Evolutionary conservation across 2,888 invertebrate species (phyloP).

Genomic region (Ichneumon xanthorius): DNA sequence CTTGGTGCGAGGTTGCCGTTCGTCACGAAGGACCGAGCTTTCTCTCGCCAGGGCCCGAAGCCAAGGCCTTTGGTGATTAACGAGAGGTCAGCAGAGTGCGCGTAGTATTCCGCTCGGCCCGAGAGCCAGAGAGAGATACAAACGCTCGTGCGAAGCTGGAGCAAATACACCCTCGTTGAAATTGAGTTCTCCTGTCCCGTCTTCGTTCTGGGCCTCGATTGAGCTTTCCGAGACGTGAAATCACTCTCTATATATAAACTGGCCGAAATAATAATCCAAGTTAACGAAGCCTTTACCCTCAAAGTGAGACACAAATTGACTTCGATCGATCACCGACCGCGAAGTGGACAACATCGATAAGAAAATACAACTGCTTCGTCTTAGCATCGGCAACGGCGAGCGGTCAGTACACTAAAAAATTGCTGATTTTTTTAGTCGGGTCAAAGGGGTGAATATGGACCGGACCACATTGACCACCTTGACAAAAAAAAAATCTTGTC

Average conservation of each 20-base stretch:
- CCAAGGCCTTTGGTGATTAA: conserved; percentile 84
- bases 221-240: conserved; percentile 53
- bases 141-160: conserved; percentile 55
- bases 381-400: too few relatives aligned
- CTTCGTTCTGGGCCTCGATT: conserved; percentile 42
- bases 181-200: conserved; percentile 55
- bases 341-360: conserved; percentile 39
- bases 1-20: conserved; percentile 76
- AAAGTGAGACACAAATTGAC: conserved; percentile 40
- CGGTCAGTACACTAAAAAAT: too few relatives aligned
- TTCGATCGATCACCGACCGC: conserved; percentile 50
- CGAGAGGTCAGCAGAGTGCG: conserved; percentile 79
- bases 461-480: too few relatives aligned
- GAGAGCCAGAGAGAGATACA: conserved; percentile 16
- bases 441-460: too few relatives aligned
- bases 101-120: conserved; percentile 49
- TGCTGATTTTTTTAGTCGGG: too few relatives aligned
- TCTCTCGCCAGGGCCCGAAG: conserved; percentile 65
- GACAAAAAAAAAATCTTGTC: too few relatives aligned
- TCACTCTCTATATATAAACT: conserved; percentile 45
- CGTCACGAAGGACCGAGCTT: conserved; percentile 68
- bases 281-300: conserved; percentile 24
- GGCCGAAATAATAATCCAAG: conserved; percentile 60
- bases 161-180: conserved; percentile 66
- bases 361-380: conserved; percentile 5